Evolutionary conservation across 2,888 invertebrate species (phyloP).

Genomic region (Meliscaeva auricollis): DNA sequence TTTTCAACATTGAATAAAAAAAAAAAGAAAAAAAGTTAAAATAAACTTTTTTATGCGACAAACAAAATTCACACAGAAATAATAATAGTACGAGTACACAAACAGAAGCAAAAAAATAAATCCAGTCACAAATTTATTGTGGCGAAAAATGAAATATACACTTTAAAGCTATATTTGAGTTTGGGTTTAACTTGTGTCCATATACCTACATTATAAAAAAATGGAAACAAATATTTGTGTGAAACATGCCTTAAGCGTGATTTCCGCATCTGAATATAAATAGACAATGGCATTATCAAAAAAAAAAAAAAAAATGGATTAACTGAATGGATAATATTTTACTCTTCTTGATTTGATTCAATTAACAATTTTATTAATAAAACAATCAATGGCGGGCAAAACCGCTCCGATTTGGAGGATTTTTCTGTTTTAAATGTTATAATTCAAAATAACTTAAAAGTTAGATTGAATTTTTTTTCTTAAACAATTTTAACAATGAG

Average conservation of each 20-base stretch:
- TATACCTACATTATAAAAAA: not conserved
- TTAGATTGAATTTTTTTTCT: no score
- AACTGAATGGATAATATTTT: not conserved
- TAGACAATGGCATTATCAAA: not conserved
- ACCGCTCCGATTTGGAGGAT: no score
- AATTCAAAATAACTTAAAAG: no score
- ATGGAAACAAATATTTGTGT: not conserved
- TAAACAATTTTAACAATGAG: no score
- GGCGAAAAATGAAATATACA: constrained; percentile 7
- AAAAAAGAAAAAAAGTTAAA: not conserved
- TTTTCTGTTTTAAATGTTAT: no score
- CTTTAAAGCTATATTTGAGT: constrained; percentile 14
- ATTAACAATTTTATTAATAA: no score
- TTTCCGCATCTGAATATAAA: no score
- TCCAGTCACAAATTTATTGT: constrained; percentile 12
- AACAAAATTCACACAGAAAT: not conserved
- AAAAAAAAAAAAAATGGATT: not conserved
- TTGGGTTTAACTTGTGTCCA: not conserved
- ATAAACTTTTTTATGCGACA: not conserved
- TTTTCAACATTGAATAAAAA: constrained; percentile 15
- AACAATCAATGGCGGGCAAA: no score
- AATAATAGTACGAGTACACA: not conserved
- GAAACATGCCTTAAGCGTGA: not conserved
- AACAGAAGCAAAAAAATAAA: not conserved
- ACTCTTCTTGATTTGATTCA: not conserved